Evolutionary conservation across 1,140 invertebrate genomes (phyloP).

Genomic region (Aphaenogaster ashmeadi): DNA sequence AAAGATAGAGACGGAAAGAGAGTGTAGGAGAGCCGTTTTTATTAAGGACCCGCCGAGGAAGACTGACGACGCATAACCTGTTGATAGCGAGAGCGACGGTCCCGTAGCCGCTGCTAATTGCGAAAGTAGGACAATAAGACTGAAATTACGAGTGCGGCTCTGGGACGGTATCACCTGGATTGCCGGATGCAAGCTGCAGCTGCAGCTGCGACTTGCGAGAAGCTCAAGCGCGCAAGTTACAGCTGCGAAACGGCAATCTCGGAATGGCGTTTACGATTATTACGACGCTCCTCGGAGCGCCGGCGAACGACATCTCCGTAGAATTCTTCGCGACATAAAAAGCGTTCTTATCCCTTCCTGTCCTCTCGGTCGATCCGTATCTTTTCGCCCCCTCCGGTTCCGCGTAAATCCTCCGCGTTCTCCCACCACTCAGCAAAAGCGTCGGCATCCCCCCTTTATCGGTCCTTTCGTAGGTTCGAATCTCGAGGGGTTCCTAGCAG

Average conservation of each 20-base stretch:
- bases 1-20: constrained; percentile 26
- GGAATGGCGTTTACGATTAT: constrained; percentile 78
- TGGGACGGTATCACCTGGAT: constrained; percentile 56
- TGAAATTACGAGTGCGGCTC: constrained; percentile 54
- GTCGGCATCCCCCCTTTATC: constrained; percentile 26
- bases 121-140: constrained; percentile 79
- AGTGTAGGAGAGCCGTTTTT: constrained; percentile 35
- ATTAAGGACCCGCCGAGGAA: constrained; percentile 38
- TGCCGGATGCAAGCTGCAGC: constrained; percentile 63
- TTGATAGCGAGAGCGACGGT: constrained; percentile 68
- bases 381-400: not conserved
- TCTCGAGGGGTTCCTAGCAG: constrained; percentile 38
- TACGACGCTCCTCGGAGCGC: constrained; percentile 46
- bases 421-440: not conserved
- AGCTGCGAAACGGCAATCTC: constrained; percentile 70
- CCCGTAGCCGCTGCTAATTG: constrained; percentile 75
- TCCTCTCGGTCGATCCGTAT: constrained; percentile 12
- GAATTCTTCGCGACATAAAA: constrained; percentile 54
- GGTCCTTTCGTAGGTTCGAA: constrained; percentile 18
- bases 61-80: constrained; percentile 65
- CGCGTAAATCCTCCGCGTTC: not conserved
- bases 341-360: not conserved
- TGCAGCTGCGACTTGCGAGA: constrained; percentile 36
- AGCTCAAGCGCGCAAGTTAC: constrained; percentile 24
- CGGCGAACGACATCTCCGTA: constrained; percentile 46